Percentiles rank a stretch among this genome's conserved stretches.
Conservation (phyloP, 2,797 vertebrate species). For the Lepus oiostolus region DNA sequence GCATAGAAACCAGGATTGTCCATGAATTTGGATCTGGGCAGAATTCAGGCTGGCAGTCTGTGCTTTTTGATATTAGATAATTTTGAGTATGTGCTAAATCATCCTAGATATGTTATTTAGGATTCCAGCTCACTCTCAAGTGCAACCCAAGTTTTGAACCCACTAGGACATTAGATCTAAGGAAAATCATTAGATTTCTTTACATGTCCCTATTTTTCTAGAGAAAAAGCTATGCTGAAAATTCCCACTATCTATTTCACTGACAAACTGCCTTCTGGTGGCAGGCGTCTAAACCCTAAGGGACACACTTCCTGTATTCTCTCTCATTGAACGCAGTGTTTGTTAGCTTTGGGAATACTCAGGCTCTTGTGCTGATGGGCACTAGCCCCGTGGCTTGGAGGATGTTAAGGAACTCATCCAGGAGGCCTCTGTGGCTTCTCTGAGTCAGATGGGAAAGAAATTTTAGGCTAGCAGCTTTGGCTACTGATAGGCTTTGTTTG, state of each 20-base stretch:
- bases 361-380: not conserved
- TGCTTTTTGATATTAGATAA: not conserved
- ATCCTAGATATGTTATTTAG: not conserved
- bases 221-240: not conserved
- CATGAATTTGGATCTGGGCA: not conserved
- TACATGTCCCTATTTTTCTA: not conserved
- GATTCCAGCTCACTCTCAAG: not conserved
- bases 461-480: not conserved
- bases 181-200: not conserved
- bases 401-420: not conserved
- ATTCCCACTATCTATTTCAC: not conserved
- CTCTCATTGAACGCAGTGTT: not conserved
- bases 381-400: too few relatives aligned
- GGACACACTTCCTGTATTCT: not conserved
- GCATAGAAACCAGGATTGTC: conserved; percentile 59
- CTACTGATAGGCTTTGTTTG: not conserved
- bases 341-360: not conserved
- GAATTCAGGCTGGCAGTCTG: not conserved
- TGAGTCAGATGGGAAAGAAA: not conserved
- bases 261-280: not conserved
- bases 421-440: not conserved
- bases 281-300: not conserved
- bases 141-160: not conserved
- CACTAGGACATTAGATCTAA: not conserved
- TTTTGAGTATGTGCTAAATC: not conserved